Base-by-base conservation (phyloP, 1,140 invertebrate genomes). In the Drosophila serrata region DNA sequence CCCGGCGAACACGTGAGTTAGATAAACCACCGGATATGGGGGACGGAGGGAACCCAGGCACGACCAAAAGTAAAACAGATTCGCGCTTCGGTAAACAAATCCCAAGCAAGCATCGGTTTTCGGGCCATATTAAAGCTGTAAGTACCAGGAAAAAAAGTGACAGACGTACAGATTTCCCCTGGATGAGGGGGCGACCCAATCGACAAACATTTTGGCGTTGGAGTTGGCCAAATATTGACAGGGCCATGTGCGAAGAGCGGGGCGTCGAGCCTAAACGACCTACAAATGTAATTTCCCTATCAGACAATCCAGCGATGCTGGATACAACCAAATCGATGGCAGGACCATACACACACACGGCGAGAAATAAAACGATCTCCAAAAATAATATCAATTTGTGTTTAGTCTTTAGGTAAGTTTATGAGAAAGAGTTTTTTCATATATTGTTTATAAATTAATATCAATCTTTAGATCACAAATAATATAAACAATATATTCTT, bases 41-140 rank as follows among this genome's bases (percentile, higher is more conserved):
- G 22, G 19, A 35, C 37, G n/a, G 13, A 29, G 67, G 45, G 57
- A 70, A 60, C 45, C 69, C 45, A 60, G 27, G 24, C 24, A 37
- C 6, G 45, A 53, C 13, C 29, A 15, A 73, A 60, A 49, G 63
- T 43, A 79, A 61, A 86, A 49, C 60, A 67, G 55, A 87, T 76
- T 82, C 68, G 68, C 82, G 82, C 65, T 82, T 67, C 70, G 67
- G 75, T 80, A 79, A 87, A 87, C 82, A 87, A 87, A 82, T 88
- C 79, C 70, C 46, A n/a, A n/a, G 40, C 39, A 59, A 56, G 74
- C 59, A 39, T 67, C 43, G 39, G 19, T 22, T 19, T 13, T 49
- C n/a, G 27, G 58, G 43, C 37, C 59, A 72, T 51, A 72, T 80
- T 80, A 70, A 70, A 82, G 67, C 56, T 68, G 56, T 27, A 81